A percentile compares a stretch with the other conserved stretches of the same genome.
Evolutionary conservation across 1,140 invertebrate species (phyloP).

Genomic region (Drosophila kikkawai): DNA sequence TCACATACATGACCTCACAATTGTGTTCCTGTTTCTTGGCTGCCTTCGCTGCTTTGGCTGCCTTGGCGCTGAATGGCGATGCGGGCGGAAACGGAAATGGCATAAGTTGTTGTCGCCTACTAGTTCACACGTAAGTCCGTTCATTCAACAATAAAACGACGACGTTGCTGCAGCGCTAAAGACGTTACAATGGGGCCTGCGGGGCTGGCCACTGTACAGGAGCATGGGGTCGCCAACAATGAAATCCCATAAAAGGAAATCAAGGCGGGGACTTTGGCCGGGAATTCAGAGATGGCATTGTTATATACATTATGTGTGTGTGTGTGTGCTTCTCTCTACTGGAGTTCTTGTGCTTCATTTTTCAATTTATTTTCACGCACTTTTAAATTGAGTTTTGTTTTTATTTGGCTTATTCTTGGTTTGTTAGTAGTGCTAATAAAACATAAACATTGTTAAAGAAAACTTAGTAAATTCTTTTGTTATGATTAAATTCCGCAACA

Average conservation of each 20-base stretch:
- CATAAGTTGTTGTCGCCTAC: conserved; percentile 82
- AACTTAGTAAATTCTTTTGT: neutral
- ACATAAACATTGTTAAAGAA: neutral
- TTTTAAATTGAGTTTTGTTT: conserved; percentile 9
- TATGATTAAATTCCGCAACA: too few species aligned
- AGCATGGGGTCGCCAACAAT: conserved; percentile 44
- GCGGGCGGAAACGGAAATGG: conserved; percentile 77
- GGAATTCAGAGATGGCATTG: conserved; percentile 41
- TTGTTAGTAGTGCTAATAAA: neutral
- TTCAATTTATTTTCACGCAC: conserved; percentile 6
- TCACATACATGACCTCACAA: conserved; percentile 83
- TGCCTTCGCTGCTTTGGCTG: conserved; percentile 17
- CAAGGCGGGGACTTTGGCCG: conserved; percentile 18
- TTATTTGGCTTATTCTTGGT: neutral
- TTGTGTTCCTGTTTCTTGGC: conserved; percentile 66
- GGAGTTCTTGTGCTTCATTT: neutral
- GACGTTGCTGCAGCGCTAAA: conserved; percentile 32
- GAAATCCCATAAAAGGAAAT: conserved; percentile 62
- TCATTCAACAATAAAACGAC: conserved; percentile 77
- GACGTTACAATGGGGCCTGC: conserved; percentile 23
- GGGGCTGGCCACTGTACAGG: conserved; percentile 24
- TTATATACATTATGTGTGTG: conserved; percentile 15
- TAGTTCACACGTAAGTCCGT: conserved; percentile 81
- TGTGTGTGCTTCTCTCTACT: neutral
- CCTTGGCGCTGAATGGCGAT: conserved; percentile 54